Evolutionary conservation across 2,113 vertebrate genomes (phyloP), one percentile per base, ranked within the genome.

Genomic region (Saimiri boliviensis): DNA sequence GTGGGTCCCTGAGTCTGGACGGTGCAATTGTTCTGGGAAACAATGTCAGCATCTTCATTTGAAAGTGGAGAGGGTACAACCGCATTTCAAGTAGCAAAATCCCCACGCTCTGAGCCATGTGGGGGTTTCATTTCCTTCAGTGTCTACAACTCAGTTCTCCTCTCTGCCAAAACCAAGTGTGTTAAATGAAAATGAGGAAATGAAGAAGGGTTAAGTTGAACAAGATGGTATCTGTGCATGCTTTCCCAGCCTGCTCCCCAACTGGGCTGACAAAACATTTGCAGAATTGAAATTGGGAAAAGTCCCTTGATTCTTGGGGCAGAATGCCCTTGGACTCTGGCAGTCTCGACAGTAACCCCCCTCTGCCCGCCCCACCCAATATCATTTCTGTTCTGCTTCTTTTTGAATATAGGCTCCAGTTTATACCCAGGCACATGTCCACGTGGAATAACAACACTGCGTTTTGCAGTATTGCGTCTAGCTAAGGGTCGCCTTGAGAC

Each of bases 21-120:
- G 2, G 71, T 58, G 49, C 82, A 21, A 93, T 97, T 96, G 86
- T 98, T 96, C 88, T n/a, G 25, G 88, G 89, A 95, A 56, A 97
- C 94, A 97, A 97, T 95, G 87, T 86, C 56, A 49, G 47, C 35
- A 49, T 92, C 85, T 96, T 86, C 0, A 0, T 92, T 88, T 81
- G 85, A 94, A 96, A 91, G 52, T 71, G 71, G 32, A 74, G 71
- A 77, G 37, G 35, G 68, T 49, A 66, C 54, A 40, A n/a, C 52
- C 1, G 0, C 68, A 86, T 94, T 95, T 96, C 90, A 95, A 86
- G 88, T 35, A 83, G 79, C 42, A 81, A 83, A 91, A 58, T n/a
- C 23, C 4, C 79, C 81, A 40, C 32, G 19, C 68, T 84, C 42
- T 0, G 84, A 82, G 70, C 56, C 80, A 16, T 58, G 60, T 27